phyloP scores from a whole-genome alignment of 2,888 invertebrate genomes.

The Caradrina kadenii region DNA sequence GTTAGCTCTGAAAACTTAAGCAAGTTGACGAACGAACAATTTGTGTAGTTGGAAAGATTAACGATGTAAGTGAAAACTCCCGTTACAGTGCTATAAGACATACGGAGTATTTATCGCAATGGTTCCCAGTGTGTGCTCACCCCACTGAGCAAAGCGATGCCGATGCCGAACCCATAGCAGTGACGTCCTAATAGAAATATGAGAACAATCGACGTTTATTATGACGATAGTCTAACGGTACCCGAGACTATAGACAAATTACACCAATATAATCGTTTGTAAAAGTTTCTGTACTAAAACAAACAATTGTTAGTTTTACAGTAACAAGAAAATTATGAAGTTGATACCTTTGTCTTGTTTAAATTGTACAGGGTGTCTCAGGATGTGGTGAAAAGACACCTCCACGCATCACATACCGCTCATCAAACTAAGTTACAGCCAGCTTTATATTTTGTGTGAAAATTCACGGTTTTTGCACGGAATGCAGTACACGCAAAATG shows the following conservation, averaged over 20 bases:
- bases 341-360: neutral
- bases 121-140: neutral
- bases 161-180: slow-evolving; percentile 10
- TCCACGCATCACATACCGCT: too few species aligned
- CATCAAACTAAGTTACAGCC: too few species aligned
- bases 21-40: too few species aligned
- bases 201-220: slow-evolving; percentile 60
- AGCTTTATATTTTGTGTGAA: too few species aligned
- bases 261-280: slow-evolving; percentile 16
- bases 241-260: slow-evolving; percentile 23
- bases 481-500: too few species aligned
- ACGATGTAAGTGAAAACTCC: slow-evolving; percentile 10
- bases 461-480: too few species aligned
- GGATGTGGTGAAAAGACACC: too few species aligned
- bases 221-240: slow-evolving; percentile 57
- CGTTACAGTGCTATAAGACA: neutral
- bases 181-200: slow-evolving; percentile 61
- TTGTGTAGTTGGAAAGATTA: neutral
- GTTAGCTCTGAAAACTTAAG: neutral
- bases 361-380: too few species aligned
- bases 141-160: neutral
- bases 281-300: slow-evolving; percentile 7
- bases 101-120: slow-evolving; percentile 4
- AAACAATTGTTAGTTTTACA: slow-evolving; percentile 15
- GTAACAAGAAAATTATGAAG: slow-evolving; percentile 8